These are phyloP conservation scores for Panulirus ornatus DNA, from an alignment of 1,140 invertebrate species.

Conservation along the genomic window DNA sequence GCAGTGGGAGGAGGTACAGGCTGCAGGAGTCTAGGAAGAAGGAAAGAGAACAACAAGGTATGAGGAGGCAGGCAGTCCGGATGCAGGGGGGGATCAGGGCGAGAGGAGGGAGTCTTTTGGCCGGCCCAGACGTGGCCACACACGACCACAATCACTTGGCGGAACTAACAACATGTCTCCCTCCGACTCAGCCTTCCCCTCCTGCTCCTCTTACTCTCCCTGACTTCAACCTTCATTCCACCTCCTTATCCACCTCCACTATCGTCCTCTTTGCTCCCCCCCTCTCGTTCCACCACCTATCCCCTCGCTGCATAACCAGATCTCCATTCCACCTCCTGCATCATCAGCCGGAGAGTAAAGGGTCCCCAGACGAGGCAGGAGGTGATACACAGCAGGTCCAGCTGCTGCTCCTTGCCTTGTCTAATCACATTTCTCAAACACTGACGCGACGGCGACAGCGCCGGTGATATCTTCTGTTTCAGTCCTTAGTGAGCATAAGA, in stretches of 20 bases:
- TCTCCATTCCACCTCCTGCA: too few species aligned
- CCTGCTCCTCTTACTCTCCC: background rate
- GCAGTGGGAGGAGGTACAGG: background rate
- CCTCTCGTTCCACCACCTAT: background rate
- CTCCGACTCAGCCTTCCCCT: background rate
- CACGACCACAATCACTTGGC: conserved; percentile 30
- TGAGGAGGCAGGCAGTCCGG: background rate
- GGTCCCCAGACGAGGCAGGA: too few species aligned
- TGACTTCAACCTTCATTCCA: background rate
- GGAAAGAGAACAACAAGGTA: too few species aligned
- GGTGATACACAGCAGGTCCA: too few species aligned
- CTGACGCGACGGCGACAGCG: too few species aligned
- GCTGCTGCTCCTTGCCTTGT: too few species aligned
- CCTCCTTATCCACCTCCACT: background rate
- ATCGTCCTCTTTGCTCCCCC: background rate
- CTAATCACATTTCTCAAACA: too few species aligned
- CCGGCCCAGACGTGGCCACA: conserved; percentile 11
- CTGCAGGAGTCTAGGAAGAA: too few species aligned
- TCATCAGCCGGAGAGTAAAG: too few species aligned
- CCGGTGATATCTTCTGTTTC: too few species aligned
- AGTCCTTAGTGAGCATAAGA: too few species aligned
- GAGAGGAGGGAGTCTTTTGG: background rate
- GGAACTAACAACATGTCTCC: conserved; percentile 34
- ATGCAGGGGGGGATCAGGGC: background rate
- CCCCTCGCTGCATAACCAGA: background rate